Percentiles rank a stretch among this genome's conserved stretches.
These are phyloP conservation scores for Artemisiospiza belli DNA, from an alignment of 2,113 vertebrate species.

Conservation along the genomic window DNA sequence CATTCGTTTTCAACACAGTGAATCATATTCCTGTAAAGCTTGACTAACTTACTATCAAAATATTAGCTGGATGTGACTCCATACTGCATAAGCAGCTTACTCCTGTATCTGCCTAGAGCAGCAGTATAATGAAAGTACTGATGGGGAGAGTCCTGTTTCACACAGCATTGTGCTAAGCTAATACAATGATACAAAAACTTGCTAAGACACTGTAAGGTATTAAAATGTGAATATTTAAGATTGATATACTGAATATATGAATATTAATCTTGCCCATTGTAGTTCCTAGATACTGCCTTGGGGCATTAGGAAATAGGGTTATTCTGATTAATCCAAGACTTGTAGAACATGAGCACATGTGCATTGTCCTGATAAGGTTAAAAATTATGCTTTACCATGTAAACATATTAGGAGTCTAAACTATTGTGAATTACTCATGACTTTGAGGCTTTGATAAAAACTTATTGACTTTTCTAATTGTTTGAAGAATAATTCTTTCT, in stretches of 20 bases:
- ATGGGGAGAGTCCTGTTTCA: neutral
- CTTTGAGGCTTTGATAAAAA: conserved; percentile 55
- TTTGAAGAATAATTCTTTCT: conserved; percentile 40
- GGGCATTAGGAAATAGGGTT: neutral
- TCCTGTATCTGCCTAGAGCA: neutral
- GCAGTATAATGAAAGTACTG: neutral
- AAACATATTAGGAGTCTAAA: conserved; percentile 63
- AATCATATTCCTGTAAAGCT: conserved; percentile 28
- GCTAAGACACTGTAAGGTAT: neutral
- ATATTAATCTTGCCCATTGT: conserved; percentile 48
- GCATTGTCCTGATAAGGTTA: conserved; percentile 68
- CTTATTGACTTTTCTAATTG: conserved; percentile 32
- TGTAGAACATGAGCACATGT: conserved; percentile 33
- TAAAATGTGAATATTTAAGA: conserved; percentile 65
- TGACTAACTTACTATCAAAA: conserved; percentile 38
- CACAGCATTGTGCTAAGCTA: neutral
- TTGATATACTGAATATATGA: conserved; percentile 50
- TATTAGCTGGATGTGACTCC: conserved; percentile 28
- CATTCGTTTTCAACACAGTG: conserved; percentile 21
- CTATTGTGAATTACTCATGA: conserved; percentile 28
- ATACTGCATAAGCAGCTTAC: neutral
- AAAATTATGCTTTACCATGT: conserved; percentile 65
- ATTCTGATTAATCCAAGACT: conserved; percentile 62
- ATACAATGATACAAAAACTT: neutral
- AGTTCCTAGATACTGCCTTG: conserved; percentile 31